Base-by-base conservation (phyloP, 30 jellyfish, hydroid and myxozoan genomes). In the Cassiopea xamachana region DNA sequence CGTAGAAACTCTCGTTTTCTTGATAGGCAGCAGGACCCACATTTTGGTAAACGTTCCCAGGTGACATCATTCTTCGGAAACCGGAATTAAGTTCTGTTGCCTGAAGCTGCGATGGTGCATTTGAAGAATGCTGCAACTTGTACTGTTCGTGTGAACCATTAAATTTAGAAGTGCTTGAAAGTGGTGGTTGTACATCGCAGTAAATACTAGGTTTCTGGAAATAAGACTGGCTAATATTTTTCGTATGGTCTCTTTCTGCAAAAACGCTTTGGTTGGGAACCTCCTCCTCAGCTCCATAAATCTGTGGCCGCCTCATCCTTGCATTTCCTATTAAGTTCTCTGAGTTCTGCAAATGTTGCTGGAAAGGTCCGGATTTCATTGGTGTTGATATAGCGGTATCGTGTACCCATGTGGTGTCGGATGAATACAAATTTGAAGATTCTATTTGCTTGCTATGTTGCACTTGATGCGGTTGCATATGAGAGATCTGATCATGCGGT, bases 381-480 rank as follows among this genome's bases (percentile, higher is more conserved):
- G 91, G 61, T n/a, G 91, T 67, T 39, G 91, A 10, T 8, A 83
- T 46, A 15, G 91, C 58, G 51, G 91, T 7, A 60, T 49, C 69
- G 48, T 74, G 69, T 15, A 62, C 76, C 91, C 91, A 83, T 19
- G 91, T 83, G 27, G 91, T 83, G 19, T 16, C 80, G 17, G 80
- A 81, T 15, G 90, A 64, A 39, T 49, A 39, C 8, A 16, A 46
- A 14, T 46, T 81, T 46, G 72, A n/a, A n/a, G n/a, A n/a, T n/a
- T n/a, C n/a, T 44, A 81, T 62, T 62, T 62, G 19, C 43, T 62
- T 13, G 43, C 74, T 14, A 62, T 4, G 14, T 17, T 62, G 74
- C 19, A 4, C 27, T 1, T 62, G 27, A 62, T 62, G 4, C 43
- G 19, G 74, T 58, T 13, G n/a, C n/a, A n/a, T n/a, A n/a, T n/a